Evolutionary conservation across 2,888 invertebrate genomes (phyloP), one percentile per base, ranked within the genome.

Genomic region (Dusona sp.): DNA sequence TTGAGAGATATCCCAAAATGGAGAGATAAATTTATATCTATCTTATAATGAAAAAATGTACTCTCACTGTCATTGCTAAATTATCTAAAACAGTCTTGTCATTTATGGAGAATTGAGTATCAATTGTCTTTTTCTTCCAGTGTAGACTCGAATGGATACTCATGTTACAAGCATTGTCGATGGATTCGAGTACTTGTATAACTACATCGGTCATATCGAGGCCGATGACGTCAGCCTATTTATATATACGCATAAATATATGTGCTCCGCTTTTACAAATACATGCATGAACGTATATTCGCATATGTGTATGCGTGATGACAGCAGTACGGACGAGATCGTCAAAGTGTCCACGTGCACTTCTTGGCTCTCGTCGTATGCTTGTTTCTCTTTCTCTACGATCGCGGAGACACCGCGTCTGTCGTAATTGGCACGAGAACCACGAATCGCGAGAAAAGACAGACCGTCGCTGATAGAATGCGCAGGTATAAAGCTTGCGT

Each of bases 401-500:
- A 42, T 72, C 65, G 83, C 83, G 83, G 86, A 86, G 83, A 86
- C 86, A 83, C 77, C 86, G 86, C 72, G 83, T 86, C 83, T 86
- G 83, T 83, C 79, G 83, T 83, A 79, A 86, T 80, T 86, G 83
- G 86, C 86, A 86, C 86, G 83, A 77, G 83, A 83, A 75, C 75
- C 57, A 25, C 79, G 72, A 83, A 75, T 83, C 57, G 79, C 79
- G 83, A 77, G 83, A 67, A 72, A 77, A 83, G 72, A 77, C 65
- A 75, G 57, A 22, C 33, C 70, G 25, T 57, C 33, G 57, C 29
- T 70, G 38, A 51, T 68, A 11, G 54, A 22, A 16, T 42, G 51
- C 51, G 36, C 36, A 70, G 22, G 45, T 29, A 45, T 51, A 42
- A 45, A 75, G 45, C 72, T 57, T 61, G 22, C 45, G 45, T 33